Evolutionary conservation across 1,140 invertebrate species (phyloP).

Genomic region (Dendroctonus ponderosae): DNA sequence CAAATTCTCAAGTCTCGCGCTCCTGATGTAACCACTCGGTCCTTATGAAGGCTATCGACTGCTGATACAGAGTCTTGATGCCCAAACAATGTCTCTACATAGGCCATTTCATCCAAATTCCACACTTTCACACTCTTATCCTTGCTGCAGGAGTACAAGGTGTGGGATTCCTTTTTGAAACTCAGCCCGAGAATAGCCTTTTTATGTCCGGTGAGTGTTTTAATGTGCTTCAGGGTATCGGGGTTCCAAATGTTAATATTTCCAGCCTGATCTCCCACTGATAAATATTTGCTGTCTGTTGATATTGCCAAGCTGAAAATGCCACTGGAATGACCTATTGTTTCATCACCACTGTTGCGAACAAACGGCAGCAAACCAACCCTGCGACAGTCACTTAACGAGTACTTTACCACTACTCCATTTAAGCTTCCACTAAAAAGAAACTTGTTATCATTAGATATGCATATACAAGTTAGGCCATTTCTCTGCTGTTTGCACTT

Average conservation of each 20-base stretch:
- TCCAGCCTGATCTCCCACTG: constrained; percentile 72
- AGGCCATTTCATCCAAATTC: constrained; percentile 93
- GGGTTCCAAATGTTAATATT: constrained; percentile 85
- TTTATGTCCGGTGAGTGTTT: constrained; percentile 81
- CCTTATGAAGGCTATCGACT: constrained; percentile 82
- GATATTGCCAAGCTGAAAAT: constrained; percentile 77
- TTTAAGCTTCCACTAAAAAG: constrained; percentile 88
- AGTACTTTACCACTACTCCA: constrained; percentile 85
- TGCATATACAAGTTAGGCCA: constrained; percentile 77
- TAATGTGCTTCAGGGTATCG: constrained; percentile 70
- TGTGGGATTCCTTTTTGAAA: constrained; percentile 85
- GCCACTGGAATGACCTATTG: constrained; percentile 58
- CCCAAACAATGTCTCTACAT: constrained; percentile 94
- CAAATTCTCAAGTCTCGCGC: constrained; percentile 89
- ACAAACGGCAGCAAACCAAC: constrained; percentile 55
- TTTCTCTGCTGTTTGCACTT: constrained; percentile 73
- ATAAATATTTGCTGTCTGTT: constrained; percentile 81
- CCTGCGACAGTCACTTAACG: constrained; percentile 56
- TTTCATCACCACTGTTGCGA: constrained; percentile 51
- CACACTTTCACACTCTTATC: constrained; percentile 90
- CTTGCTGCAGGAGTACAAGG: constrained; percentile 79
- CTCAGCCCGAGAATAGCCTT: constrained; percentile 73
- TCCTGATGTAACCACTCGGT: constrained; percentile 85
- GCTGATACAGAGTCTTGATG: constrained; percentile 85
- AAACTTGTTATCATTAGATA: constrained; percentile 72